These are phyloP conservation scores for Taeniopygia guttata DNA, from an alignment of 2,797 vertebrate species.

Conservation along the genomic window DNA sequence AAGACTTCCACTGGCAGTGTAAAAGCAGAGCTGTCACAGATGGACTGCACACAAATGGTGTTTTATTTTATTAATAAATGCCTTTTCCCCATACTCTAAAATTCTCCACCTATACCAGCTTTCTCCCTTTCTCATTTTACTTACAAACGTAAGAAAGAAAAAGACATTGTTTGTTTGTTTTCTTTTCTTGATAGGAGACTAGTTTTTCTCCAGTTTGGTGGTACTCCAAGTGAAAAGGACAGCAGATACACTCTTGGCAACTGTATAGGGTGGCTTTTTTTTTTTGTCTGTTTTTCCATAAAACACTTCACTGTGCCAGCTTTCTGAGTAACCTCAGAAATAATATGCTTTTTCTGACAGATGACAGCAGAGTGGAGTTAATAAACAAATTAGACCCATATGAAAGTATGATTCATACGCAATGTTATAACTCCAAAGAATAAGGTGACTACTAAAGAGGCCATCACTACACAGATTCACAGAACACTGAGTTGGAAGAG, in stretches of 20 bases:
- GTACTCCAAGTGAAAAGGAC: slow-evolving; percentile 61
- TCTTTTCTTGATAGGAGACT: not conserved
- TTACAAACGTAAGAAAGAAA: not conserved
- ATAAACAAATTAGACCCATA: slow-evolving; percentile 25
- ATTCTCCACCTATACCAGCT: not conserved
- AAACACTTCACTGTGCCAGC: slow-evolving; percentile 3
- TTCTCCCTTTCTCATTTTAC: not conserved
- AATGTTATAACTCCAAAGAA: not conserved
- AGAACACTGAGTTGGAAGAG: not conserved
- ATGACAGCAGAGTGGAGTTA: slow-evolving; percentile 7
- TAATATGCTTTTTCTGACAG: not conserved
- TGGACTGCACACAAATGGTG: not conserved
- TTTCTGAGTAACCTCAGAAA: slow-evolving; percentile 37
- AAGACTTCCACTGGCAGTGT: not conserved
- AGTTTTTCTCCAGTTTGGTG: slow-evolving; percentile 36
- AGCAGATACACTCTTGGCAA: slow-evolving; percentile 43
- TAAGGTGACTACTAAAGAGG: not conserved
- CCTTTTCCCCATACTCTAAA: not conserved
- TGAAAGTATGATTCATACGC: not conserved
- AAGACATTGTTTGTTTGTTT: slow-evolving; percentile 30
- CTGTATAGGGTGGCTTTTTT: not conserved
- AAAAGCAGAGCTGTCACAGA: not conserved
- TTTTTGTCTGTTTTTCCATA: not conserved
- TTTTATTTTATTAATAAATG: not conserved
- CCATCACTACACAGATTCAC: not conserved